Evolutionary conservation across 2,113 vertebrate genomes (phyloP), one percentile per base, ranked within the genome.

Genomic region (Gallinago media): DNA sequence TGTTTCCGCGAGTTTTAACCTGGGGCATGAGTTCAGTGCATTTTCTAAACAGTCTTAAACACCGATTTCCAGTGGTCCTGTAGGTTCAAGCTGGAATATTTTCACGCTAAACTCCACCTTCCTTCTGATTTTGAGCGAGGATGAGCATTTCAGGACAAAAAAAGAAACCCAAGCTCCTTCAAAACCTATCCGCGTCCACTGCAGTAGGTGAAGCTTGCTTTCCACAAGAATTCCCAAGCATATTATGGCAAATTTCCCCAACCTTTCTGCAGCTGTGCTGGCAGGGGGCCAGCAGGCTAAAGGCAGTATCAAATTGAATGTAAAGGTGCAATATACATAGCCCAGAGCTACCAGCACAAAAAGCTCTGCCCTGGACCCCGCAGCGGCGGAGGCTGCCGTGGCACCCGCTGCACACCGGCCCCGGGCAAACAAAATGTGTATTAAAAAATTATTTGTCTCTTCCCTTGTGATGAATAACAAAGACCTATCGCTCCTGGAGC

Each of bases 301-400:
- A 96, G 92, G 85, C 96, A 88, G 94, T 84, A 92, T 94, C 88
- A 88, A 91, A 84, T 68, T 88, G 91, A 89, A 95, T 81, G 42
- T 88, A 92, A 96, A 97, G 94, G 95, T 96, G 95, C 82, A 96
- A 93, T 50, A 72, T 95, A 96, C 95, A 97, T 65, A 96, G 88
- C 85, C 90, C 96, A 96, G 95, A 96, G 88, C 96, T 93, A 96
- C 94, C 92, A 95, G 83, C 61, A 78, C 49, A 49, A 89, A 81
- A 66, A 40, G 15, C 32, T 94, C 85, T 79, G 67, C 23, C 78
- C 63, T 2, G 7, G 68, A 38, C 77, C 42, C 61, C 3, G 1
- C 0, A 6, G 78, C 21, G 61, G 58, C 67, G 61, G 81, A 85
- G 75, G 23, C 36, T 0, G 0, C 79, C 0, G 0, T 49, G 59